Percentiles rank a stretch among this genome's conserved stretches.
These are phyloP conservation scores for Dascyllus trimaculatus DNA, from an alignment of 2,113 vertebrate genomes.

Conservation along the genomic window DNA sequence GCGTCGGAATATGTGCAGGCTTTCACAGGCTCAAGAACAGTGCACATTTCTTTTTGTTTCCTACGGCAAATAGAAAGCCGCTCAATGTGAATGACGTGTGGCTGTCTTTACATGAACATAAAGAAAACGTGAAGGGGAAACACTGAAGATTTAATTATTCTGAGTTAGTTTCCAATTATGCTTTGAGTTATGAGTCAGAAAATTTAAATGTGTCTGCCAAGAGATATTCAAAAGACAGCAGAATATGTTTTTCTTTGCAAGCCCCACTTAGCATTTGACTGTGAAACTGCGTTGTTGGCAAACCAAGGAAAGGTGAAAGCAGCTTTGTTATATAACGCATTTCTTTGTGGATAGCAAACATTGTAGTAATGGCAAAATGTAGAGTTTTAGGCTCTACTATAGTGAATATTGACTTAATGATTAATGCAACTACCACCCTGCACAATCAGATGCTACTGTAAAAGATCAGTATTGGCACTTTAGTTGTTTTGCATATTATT, in stretches of 20 bases:
- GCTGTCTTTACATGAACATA: neutral
- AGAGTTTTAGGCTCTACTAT: neutral
- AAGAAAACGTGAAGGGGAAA: neutral
- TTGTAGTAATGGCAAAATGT: neutral
- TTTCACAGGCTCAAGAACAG: conserved; percentile 32
- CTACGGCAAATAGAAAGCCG: conserved; percentile 20
- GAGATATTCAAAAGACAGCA: neutral
- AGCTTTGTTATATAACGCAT: too few species aligned
- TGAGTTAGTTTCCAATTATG: conserved; percentile 10
- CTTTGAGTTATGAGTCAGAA: neutral
- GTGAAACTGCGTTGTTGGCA: too few species aligned
- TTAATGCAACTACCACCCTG: neutral
- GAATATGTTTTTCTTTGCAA: neutral
- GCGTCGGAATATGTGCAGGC: conserved; percentile 40
- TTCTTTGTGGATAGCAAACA: neutral
- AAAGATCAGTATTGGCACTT: conserved; percentile 10
- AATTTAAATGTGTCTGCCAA: too few species aligned
- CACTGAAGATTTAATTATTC: neutral
- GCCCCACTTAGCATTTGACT: too few species aligned
- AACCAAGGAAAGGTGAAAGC: too few species aligned
- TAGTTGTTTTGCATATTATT: conserved; percentile 35
- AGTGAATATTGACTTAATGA: neutral
- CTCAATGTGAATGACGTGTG: neutral
- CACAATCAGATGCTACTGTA: neutral
- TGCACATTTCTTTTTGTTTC: neutral